Percentiles rank a stretch among this genome's conserved stretches.
Conservation (phyloP, 35 echinoderm and acorn worm genomes). For the Chiridota heheva region DNA sequence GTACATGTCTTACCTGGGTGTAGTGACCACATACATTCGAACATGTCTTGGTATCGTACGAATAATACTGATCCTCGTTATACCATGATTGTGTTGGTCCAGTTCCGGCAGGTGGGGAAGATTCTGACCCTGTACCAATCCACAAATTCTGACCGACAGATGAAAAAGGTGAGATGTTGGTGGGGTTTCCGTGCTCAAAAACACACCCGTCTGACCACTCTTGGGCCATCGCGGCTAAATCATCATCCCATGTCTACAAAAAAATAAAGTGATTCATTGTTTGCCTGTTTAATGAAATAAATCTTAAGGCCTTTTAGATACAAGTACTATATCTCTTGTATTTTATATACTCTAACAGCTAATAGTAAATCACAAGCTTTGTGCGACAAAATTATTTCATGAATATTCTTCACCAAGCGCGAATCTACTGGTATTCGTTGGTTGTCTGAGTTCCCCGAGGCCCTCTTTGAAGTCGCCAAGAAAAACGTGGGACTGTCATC, state of each 20-base stretch:
- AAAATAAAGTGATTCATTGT: too few species aligned
- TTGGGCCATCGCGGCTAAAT: constrained; percentile 82
- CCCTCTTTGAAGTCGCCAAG: too few species aligned
- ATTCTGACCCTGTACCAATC: constrained; percentile 42
- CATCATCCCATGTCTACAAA: constrained; percentile 80
- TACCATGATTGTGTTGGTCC: constrained; percentile 72
- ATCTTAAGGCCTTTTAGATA: too few species aligned
- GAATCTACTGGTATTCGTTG: too few species aligned
- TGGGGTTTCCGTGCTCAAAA: constrained; percentile 58
- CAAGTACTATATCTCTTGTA: too few species aligned
- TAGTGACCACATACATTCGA: constrained; percentile 88
- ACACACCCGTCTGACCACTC: constrained; percentile 79
- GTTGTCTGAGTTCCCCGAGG: too few species aligned
- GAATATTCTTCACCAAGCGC: too few species aligned
- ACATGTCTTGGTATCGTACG: constrained; percentile 59
- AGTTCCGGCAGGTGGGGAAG: constrained; percentile 18
- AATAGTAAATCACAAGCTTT: too few species aligned
- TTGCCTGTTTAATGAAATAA: too few species aligned
- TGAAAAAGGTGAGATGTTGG: constrained; percentile 51
- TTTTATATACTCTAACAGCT: too few species aligned
- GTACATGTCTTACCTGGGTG: constrained; percentile 60
- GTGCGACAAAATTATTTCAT: too few species aligned
- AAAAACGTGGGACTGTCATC: too few species aligned
- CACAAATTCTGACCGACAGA: constrained; percentile 73
- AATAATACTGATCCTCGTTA: constrained; percentile 76